Evolutionary conservation across 2,113 vertebrate species (phyloP).

Genomic region (Tyrannus savana): DNA sequence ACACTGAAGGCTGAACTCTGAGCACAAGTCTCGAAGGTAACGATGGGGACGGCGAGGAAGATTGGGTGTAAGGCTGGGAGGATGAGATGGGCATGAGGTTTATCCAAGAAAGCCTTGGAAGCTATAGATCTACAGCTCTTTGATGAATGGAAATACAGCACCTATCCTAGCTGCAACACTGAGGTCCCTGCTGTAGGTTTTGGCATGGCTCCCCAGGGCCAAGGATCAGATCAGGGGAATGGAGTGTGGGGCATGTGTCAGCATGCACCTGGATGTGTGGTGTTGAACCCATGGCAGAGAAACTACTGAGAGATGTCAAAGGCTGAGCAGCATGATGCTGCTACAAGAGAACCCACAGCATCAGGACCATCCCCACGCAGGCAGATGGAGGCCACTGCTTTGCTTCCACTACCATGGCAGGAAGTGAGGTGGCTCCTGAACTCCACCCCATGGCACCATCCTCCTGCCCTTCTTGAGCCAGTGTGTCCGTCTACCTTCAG

Average conservation of each 20-base stretch:
- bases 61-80: not conserved
- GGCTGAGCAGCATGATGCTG: not conserved
- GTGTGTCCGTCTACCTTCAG: not conserved
- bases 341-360: not conserved
- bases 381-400: not conserved
- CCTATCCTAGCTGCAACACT: not conserved
- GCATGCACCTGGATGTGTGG: fast-evolving
- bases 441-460: fast-evolving
- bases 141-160: not conserved
- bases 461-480: not conserved
- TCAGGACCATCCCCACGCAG: fast-evolving
- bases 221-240: not conserved
- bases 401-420: not conserved
- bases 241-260: fast-evolving
- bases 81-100: not conserved
- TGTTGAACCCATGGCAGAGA: not conserved
- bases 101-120: not conserved
- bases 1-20: not conserved
- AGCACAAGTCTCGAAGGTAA: not conserved
- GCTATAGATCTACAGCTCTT: not conserved
- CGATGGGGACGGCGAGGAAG: not conserved
- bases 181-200: not conserved
- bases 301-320: not conserved
- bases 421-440: not conserved
- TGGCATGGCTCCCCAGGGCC: fast-evolving